Evolutionary conservation across 1,140 invertebrate species (phyloP), one percentile per base, ranked within the genome.

Genomic region (Cydia splendana): DNA sequence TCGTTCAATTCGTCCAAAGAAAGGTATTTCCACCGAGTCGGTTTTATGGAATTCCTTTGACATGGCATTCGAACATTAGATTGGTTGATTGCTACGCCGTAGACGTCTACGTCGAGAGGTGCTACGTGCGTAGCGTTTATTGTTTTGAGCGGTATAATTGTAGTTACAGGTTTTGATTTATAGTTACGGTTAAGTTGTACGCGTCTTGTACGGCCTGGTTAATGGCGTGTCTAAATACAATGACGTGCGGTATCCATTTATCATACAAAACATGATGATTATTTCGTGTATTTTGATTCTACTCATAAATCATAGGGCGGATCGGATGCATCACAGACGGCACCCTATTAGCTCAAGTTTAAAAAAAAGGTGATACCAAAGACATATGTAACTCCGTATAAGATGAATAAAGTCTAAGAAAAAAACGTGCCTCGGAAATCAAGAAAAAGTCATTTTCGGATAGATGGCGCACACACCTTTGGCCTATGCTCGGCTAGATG

Each of bases 11-110:
- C 74, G 20, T 74, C 80, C 77, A 75, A 84, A 81, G 84, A 84
- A 87, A 85, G 78, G 83, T 82, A 85, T 91, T 89, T 88, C 81
- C 78, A 84, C 82, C 77, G 79, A 82, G 82, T 81, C 78, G 78
- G 84, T 85, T 88, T 88, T 88, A 86, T 87, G 85, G 84, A 88
- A 91, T 90, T 88, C 83, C 85, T 89, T 90, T 87, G 85, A 91
- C 90, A 91, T 91, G 90, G 87, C 86, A 91, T 91, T 84, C 85
- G 74, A 83, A 84, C 90, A 90, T 91, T 91, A 91, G 84, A 88
- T 86, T 81, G 77, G 80, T 78, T 88, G 88, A 90, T 88, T 91
- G 87, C 87, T 85, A 82, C 82, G 77, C 80, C 78, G 79, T 82
- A 82, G 79, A 76, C 75, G 77, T 30, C 78, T 81, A 79, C 71